Evolutionary conservation across 2,888 invertebrate genomes (phyloP), one percentile per base, ranked within the genome.

Genomic region (Anthrax anthrax): DNA sequence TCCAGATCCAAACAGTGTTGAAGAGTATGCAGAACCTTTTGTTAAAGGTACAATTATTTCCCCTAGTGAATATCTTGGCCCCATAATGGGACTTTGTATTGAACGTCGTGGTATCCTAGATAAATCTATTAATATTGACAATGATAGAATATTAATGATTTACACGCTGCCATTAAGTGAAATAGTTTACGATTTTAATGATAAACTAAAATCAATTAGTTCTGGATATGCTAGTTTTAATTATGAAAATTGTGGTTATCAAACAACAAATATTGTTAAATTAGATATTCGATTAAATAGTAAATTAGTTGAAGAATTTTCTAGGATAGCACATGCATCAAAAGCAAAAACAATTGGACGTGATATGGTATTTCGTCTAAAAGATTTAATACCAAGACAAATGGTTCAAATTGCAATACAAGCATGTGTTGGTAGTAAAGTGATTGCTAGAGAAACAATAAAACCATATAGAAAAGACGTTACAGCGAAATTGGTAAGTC

Each of bases 171-270:
- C 97, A 0, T 70, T 98, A 8, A 88, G 84, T 56, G 97, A 98
- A 74, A 84, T 97, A 23, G 82, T 97, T 14, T 70, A 94, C 10
- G 95, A 97, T 66, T 97, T 98, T 65, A 94, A 94, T 61, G 96
- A 97, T 62, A 74, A 76, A 4, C 70, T 96, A 3, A 97, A 97
- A 67, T 82, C 86, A 14, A 58, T 89, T 17, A 84, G 88, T 4
- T 94, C 94, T 0, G 97, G 97, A 29, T 97, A 91, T 70, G 97
- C 94, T 2, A 89, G 89, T 62, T 94, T 94, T 62, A 91, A 91
- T 66, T 94, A 94, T 60, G 90, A 92, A 65, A 85, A 90, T 61
- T 68, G 78, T 58, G 95, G 89, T 2, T 97, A 84, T 65, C 77
- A 84, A 60, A 61, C 63, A 51, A 81, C 92, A 50, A 71, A 81